phyloP scores from a whole-genome alignment of 2,797 vertebrate genomes.

The Myotis myotis region DNA sequence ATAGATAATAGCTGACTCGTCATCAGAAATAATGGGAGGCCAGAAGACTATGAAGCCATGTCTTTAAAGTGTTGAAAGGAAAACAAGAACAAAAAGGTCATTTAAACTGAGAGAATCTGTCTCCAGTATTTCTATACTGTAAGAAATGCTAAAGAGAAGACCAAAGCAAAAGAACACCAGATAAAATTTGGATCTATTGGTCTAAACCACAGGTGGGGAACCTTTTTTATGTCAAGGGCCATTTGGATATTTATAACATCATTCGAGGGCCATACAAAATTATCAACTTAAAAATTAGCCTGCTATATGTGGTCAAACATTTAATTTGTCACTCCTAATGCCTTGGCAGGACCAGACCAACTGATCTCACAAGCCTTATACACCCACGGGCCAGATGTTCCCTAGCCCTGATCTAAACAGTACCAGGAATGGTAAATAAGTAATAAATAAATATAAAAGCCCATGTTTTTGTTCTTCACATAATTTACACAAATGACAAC shows the following conservation, averaged over 20 bases:
- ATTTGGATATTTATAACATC: too few species aligned
- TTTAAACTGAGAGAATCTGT: not conserved
- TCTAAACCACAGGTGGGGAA: not conserved
- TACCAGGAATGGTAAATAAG: not conserved
- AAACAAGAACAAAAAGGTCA: not conserved
- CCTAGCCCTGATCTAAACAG: not conserved
- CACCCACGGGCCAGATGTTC: fast-evolving
- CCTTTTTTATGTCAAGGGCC: too few species aligned
- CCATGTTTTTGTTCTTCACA: not conserved
- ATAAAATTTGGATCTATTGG: not conserved
- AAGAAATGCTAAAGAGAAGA: not conserved
- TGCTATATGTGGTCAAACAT: too few species aligned
- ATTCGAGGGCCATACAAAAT: too few species aligned
- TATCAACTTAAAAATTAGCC: too few species aligned
- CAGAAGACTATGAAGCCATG: not conserved
- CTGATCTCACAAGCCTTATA: too few species aligned
- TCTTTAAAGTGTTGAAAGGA: not conserved
- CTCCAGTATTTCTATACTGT: not conserved
- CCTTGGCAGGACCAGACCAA: too few species aligned
- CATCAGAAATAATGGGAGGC: not conserved
- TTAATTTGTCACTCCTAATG: too few species aligned
- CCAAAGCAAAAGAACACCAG: not conserved
- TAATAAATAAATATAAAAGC: not conserved
- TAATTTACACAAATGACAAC: not conserved
- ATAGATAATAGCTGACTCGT: not conserved